Evolutionary conservation across 2,797 vertebrate species (phyloP).

Genomic region (Leptodactylus fallax): DNA sequence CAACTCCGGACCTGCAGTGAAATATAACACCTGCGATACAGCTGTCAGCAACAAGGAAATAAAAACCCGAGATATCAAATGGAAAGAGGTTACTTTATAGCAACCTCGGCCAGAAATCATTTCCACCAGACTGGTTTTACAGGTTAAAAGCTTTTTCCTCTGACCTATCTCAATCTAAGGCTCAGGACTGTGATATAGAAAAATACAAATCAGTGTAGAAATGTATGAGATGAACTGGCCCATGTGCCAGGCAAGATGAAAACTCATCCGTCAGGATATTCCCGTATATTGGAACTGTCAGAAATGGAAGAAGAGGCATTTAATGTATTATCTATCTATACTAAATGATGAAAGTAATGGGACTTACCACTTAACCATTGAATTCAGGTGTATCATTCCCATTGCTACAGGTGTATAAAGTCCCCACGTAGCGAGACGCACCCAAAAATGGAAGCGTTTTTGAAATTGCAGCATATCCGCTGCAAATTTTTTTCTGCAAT

Average conservation of each 20-base stretch:
- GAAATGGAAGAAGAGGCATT: too few relatives aligned
- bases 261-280: background rate
- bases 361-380: too few relatives aligned
- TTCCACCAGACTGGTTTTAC: slow-evolving; percentile 9
- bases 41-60: background rate
- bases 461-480: too few relatives aligned
- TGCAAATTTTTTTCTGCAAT: too few relatives aligned
- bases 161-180: slow-evolving; percentile 18
- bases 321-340: too few relatives aligned
- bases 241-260: background rate
- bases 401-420: too few relatives aligned
- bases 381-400: too few relatives aligned
- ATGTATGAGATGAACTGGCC: background rate
- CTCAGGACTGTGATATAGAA: background rate
- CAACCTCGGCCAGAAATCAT: slow-evolving; percentile 2
- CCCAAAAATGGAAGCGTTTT: too few relatives aligned
- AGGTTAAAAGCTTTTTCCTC: slow-evolving; percentile 33
- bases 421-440: too few relatives aligned
- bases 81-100: slow-evolving; percentile 31
- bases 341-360: too few relatives aligned
- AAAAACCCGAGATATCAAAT: slow-evolving; percentile 6
- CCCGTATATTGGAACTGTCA: too few relatives aligned
- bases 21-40: slow-evolving; percentile 31
- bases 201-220: background rate
- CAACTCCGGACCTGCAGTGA: background rate